Evolutionary conservation across 2,888 invertebrate species (phyloP).

Genomic region (Phorcus lineatus): DNA sequence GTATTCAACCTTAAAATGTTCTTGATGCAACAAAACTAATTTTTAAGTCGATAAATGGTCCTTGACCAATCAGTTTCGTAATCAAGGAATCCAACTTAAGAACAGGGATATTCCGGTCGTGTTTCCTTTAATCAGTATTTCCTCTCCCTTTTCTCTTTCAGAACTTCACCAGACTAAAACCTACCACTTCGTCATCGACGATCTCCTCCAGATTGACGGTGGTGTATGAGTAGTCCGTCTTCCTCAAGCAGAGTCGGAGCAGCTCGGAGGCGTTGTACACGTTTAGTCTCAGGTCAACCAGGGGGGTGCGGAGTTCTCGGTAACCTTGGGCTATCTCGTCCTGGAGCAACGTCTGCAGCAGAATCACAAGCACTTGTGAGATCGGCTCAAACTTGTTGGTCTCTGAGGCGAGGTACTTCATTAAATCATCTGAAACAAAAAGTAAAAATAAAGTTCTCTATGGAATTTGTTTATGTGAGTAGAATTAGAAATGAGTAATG

Average conservation of each 20-base stretch:
- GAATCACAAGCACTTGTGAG: slow-evolving; percentile 62
- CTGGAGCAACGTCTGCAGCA: slow-evolving; percentile 73
- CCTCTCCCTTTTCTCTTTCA: background rate
- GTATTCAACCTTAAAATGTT: too few relatives aligned
- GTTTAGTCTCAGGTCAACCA: slow-evolving; percentile 71
- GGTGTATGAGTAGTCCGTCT: slow-evolving; percentile 58
- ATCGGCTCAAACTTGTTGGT: slow-evolving; percentile 67
- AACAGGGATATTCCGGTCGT: too few relatives aligned
- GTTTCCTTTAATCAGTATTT: too few relatives aligned
- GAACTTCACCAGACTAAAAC: background rate
- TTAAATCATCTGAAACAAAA: slow-evolving; percentile 61
- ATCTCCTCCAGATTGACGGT: slow-evolving; percentile 45
- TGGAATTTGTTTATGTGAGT: too few relatives aligned
- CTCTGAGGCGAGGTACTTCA: slow-evolving; percentile 67
- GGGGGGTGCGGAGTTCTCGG: slow-evolving; percentile 65
- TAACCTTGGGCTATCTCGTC: slow-evolving; percentile 73
- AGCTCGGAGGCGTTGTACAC: slow-evolving; percentile 70
- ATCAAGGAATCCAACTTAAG: too few relatives aligned
- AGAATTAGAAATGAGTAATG: too few relatives aligned
- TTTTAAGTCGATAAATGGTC: too few relatives aligned
- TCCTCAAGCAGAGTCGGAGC: slow-evolving; percentile 68
- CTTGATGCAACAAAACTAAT: too few relatives aligned
- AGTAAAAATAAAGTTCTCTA: background rate
- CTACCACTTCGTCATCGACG: slow-evolving; percentile 59
- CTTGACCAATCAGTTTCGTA: too few relatives aligned